phyloP scores from a whole-genome alignment of 2,797 vertebrate genomes.

The Lutjanus campechanus region DNA sequence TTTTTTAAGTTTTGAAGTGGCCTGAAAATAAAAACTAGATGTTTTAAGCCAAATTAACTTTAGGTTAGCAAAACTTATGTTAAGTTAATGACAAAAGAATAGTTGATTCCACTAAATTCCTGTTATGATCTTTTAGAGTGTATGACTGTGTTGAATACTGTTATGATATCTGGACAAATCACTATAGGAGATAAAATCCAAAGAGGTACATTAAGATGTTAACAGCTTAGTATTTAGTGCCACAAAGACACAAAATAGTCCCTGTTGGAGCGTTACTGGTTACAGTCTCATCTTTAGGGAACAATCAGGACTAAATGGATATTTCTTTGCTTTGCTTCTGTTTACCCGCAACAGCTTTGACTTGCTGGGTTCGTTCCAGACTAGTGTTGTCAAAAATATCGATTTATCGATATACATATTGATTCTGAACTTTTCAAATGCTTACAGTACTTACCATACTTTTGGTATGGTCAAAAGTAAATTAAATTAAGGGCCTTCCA shows the following conservation, averaged over 20 bases:
- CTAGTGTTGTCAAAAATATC: background rate
- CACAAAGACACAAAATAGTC: conserved; percentile 49
- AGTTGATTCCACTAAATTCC: too few relatives aligned
- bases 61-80: too few relatives aligned
- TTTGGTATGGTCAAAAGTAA: too few relatives aligned
- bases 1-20: too few relatives aligned
- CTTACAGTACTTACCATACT: too few relatives aligned
- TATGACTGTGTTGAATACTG: background rate
- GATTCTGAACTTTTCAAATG: too few relatives aligned
- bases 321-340: conserved; percentile 24
- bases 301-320: conserved; percentile 33
- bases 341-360: conserved; percentile 6
- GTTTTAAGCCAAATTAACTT: too few relatives aligned
- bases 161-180: conserved; percentile 16
- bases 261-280: conserved; percentile 33
- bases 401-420: too few relatives aligned
- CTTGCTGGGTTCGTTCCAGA: conserved; percentile 8
- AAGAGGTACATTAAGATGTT: conserved; percentile 37
- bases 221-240: conserved; percentile 41
- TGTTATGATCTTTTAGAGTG: too few relatives aligned
- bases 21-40: too few relatives aligned
- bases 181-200: conserved; percentile 30
- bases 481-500: too few relatives aligned
- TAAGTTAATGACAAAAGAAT: too few relatives aligned
- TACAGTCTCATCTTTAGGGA: conserved; percentile 42